Evolutionary conservation across 2,113 vertebrate species (phyloP).

Genomic region (Gnathonemus longibarbis): DNA sequence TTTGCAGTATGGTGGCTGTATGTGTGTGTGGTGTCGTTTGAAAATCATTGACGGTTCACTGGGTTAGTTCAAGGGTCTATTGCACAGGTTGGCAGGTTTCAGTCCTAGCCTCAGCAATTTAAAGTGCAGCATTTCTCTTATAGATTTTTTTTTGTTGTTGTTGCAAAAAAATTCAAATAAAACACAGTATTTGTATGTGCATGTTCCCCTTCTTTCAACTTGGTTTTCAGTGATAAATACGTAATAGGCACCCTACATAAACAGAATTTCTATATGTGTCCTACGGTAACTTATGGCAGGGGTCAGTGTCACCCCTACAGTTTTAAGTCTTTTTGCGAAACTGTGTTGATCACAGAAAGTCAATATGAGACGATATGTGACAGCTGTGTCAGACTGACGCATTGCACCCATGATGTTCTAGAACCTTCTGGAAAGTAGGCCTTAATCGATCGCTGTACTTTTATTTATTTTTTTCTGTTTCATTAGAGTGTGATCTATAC

Average conservation of each 20-base stretch:
- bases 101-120: background rate
- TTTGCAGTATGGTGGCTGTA: background rate
- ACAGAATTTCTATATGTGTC: background rate
- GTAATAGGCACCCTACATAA: background rate
- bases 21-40: background rate
- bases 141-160: background rate
- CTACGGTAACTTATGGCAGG: background rate
- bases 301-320: constrained; percentile 38
- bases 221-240: background rate
- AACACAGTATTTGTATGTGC: background rate
- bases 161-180: background rate
- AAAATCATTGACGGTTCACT: background rate
- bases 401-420: constrained; percentile 9
- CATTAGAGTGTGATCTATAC: constrained; percentile 61
- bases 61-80: background rate
- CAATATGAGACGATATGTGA: constrained; percentile 59
- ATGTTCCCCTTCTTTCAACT: background rate
- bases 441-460: constrained; percentile 62
- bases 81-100: background rate
- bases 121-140: background rate
- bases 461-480: constrained; percentile 29
- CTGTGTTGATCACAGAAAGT: constrained; percentile 39
- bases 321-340: constrained; percentile 35
- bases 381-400: constrained; percentile 37
- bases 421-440: constrained; percentile 55